Evolutionary conservation across 2,888 invertebrate species (phyloP).

Genomic region (Eupithecia exiguata): DNA sequence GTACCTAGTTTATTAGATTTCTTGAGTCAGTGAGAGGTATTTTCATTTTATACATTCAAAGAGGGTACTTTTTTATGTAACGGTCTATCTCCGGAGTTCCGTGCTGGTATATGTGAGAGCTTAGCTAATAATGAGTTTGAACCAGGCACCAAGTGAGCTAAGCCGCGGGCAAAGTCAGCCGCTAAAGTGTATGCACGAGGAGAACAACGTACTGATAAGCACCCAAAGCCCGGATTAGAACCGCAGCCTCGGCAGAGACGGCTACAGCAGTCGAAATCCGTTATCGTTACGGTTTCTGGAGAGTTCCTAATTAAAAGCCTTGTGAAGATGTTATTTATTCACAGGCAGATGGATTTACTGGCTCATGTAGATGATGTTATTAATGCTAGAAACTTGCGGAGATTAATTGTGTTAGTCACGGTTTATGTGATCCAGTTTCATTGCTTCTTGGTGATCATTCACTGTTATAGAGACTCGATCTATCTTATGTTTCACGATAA

Average conservation of each 20-base stretch:
- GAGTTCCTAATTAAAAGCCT: constrained; percentile 12
- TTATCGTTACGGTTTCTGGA: constrained; percentile 13
- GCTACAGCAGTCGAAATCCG: not conserved
- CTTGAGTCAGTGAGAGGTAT: no score
- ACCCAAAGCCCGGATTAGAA: not conserved
- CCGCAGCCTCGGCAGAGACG: not conserved
- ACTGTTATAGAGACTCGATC: not conserved
- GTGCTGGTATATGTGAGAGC: no score
- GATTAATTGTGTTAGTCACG: constrained; percentile 10
- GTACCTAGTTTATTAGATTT: no score
- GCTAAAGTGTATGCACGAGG: not conserved
- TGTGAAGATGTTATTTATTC: constrained; percentile 6
- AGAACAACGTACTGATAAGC: constrained; percentile 1
- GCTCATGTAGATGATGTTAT: constrained; percentile 14
- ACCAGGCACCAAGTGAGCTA: not conserved
- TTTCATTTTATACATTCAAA: no score
- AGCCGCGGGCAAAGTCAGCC: not conserved
- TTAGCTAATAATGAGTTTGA: no score
- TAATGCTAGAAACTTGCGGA: constrained; percentile 9
- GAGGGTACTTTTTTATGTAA: no score
- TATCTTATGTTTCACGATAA: not conserved
- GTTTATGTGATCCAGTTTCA: constrained; percentile 9
- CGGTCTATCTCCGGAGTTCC: no score
- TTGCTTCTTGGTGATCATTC: not conserved
- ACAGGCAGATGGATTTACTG: not conserved